These are phyloP conservation scores for Peromyscus leucopus DNA, from an alignment of 2,113 vertebrate genomes.

Conservation along the genomic window DNA sequence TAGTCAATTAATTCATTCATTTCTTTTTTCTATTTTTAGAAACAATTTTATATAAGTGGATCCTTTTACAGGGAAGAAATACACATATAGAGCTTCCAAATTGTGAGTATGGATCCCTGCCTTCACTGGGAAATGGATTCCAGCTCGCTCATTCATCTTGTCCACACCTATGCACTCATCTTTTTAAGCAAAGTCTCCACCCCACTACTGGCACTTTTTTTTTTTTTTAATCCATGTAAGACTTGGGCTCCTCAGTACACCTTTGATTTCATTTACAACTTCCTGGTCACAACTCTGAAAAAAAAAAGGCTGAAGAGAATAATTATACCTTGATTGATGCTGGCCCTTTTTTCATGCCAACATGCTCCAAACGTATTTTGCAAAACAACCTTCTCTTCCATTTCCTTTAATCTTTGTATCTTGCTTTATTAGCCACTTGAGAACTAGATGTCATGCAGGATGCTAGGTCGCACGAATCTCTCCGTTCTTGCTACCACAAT, in stretches of 20 bases:
- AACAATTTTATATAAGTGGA: conserved; percentile 66
- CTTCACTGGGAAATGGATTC: conserved; percentile 8
- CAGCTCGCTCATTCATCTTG: neutral
- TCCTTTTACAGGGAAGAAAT: conserved; percentile 48
- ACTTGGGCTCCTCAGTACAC: conserved; percentile 87
- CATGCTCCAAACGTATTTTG: neutral
- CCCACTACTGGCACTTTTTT: conserved; percentile 88
- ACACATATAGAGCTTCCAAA: neutral
- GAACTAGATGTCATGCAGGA: conserved; percentile 95
- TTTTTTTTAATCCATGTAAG: conserved; percentile 86
- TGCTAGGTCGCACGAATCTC: conserved; percentile 96
- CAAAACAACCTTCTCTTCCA: conserved; percentile 89
- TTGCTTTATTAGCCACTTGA: conserved; percentile 97
- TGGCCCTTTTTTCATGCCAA: neutral
- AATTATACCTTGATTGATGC: neutral
- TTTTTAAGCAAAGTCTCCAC: conserved; percentile 92
- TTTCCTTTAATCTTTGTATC: conserved; percentile 89
- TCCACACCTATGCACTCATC: conserved; percentile 86
- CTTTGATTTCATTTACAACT: conserved; percentile 89
- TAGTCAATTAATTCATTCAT: neutral
- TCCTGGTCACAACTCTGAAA: conserved; percentile 90
- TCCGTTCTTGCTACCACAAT: conserved; percentile 90
- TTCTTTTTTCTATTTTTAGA: neutral
- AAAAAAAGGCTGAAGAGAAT: conserved; percentile 91
- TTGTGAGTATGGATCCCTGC: neutral